These are phyloP conservation scores for Leucoraja ocellata DNA, from an alignment of 2,797 vertebrate species.

Conservation along the genomic window DNA sequence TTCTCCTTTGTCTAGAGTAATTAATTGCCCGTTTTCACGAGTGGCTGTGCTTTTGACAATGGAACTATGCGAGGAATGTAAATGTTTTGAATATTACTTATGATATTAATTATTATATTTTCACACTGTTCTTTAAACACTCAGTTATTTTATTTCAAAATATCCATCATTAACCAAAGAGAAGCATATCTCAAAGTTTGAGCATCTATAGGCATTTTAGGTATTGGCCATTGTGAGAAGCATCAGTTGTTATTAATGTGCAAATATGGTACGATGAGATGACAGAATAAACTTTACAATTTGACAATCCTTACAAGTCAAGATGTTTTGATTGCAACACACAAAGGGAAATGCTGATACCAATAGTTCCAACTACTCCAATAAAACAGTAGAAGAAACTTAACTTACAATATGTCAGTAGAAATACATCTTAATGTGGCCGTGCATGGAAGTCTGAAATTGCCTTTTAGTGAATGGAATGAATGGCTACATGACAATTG, in stretches of 20 bases:
- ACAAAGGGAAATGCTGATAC: not conserved
- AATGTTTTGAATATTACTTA: constrained; percentile 11
- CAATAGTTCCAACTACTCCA: not conserved
- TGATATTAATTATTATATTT: not conserved
- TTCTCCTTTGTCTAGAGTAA: constrained; percentile 51
- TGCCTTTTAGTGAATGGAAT: not conserved
- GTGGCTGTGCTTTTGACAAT: not conserved
- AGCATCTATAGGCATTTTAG: not conserved
- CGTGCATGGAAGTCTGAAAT: not conserved
- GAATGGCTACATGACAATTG: not conserved
- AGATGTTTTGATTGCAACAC: not conserved
- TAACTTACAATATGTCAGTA: not conserved
- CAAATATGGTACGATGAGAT: not conserved
- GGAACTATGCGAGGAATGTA: not conserved
- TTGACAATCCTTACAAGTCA: not conserved
- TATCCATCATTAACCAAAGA: not conserved
- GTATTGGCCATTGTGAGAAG: not conserved
- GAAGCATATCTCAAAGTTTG: not conserved
- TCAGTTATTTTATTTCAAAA: not conserved
- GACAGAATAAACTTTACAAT: not conserved
- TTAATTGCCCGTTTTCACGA: constrained; percentile 19
- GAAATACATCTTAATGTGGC: not conserved
- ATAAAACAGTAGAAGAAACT: not conserved
- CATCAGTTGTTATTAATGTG: not conserved
- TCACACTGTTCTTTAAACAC: not conserved